Base-by-base conservation (phyloP, 2,113 vertebrate genomes). In the Eudorcas thomsonii region DNA sequence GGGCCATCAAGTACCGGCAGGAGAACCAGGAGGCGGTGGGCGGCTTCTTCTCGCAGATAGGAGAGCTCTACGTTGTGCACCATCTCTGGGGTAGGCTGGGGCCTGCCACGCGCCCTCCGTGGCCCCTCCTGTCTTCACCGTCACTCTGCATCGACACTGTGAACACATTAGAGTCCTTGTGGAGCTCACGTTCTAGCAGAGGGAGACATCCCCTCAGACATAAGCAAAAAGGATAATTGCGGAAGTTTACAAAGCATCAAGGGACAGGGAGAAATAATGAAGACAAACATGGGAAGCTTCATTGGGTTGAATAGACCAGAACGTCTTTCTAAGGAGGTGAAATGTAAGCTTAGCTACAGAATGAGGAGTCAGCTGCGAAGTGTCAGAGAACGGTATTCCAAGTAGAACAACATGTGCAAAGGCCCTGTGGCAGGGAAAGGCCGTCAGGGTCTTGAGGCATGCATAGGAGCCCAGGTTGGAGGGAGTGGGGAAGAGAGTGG, bases 1-100 rank as follows among this genome's bases (percentile, higher is more conserved):
- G 99, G 91, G 99, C 99, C 36, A 99, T 99, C 94, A 99, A 99
- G 89, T 98, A 99, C 98, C 99, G 99, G 16, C 99, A 99, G 95
- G 99, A 99, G 98, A 99, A 99, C 99, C 98, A 99, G n/a, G 99
- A 99, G 97, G 99, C 99, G 0, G 99, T 99, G 0, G 99, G 99
- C 0, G 99, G 99, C 8, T 99, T 99, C 98, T 99, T 99, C 99
- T 99, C 99, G 0, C 99, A 99, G 98, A 99, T 99, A 0, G 99
- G 99, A 59, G 99, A 99, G 95, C 99, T 99, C 26, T 99, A 99
- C 2, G 99, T 99, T 0, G 99, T 99, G 88, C 99, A 99, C 97
- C 99, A 99, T 96, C 99, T 99, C 85, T 99, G 99, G 99, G 99
- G 99, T 99, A 98, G 98, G 99, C 95, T 14, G 19, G 13, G 8